Evolutionary conservation across 2,888 invertebrate genomes (phyloP).

Genomic region (Drosophila tanythrix): DNA sequence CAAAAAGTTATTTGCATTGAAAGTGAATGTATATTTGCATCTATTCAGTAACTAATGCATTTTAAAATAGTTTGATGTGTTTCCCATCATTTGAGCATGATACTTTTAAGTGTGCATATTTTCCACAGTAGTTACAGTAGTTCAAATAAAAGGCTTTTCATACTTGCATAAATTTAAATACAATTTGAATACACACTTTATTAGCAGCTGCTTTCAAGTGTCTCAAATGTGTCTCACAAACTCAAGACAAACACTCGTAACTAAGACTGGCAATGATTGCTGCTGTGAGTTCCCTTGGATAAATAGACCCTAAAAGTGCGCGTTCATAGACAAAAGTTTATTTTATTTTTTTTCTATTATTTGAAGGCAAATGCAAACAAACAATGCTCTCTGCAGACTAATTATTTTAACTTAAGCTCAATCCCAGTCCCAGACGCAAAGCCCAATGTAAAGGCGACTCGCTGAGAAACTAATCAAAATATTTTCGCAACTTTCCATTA

Average conservation of each 20-base stretch:
- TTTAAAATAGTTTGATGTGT: not conserved
- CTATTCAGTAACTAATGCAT: not conserved
- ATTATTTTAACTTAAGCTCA: constrained; percentile 69
- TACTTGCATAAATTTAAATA: constrained; percentile 1
- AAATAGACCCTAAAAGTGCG: constrained; percentile 61
- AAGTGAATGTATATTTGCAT: not conserved
- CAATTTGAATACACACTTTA: not conserved
- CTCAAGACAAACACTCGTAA: constrained; percentile 44
- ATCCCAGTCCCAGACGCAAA: constrained; percentile 23
- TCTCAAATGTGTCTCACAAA: constrained; percentile 11
- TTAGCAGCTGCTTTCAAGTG: constrained; percentile 3
- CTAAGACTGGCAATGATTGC: constrained; percentile 20
- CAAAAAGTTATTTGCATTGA: not conserved
- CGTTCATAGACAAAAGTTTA: constrained; percentile 67
- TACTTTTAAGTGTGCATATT: not conserved
- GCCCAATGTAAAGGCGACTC: constrained; percentile 19
- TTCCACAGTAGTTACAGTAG: not conserved
- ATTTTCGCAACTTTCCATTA: constrained; percentile 81
- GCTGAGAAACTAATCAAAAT: constrained; percentile 75
- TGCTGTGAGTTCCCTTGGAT: constrained; percentile 34
- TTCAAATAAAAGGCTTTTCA: not conserved
- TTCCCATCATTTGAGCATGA: not conserved
- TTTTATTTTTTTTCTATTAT: constrained; percentile 18
- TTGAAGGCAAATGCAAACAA: constrained; percentile 73
- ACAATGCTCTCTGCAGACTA: constrained; percentile 79